phyloP scores from a whole-genome alignment of 2,113 vertebrate genomes.

The Phalacrocorax carbo region DNA sequence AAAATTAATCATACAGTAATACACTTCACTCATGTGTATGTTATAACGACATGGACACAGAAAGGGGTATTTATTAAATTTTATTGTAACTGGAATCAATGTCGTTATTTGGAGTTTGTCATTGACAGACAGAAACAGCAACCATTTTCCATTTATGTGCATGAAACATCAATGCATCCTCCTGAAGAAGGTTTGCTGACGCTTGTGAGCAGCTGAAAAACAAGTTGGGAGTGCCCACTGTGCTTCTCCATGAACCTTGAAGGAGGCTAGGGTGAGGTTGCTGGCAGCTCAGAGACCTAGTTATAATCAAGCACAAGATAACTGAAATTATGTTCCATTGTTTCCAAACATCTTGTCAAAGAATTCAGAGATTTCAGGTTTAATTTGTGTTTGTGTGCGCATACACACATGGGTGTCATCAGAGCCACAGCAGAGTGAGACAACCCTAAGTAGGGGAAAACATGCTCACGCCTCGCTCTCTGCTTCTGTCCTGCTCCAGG shows the following conservation, averaged over 20 bases:
- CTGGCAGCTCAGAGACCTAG: background rate
- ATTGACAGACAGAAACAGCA: background rate
- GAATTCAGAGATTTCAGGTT: background rate
- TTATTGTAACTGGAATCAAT: background rate
- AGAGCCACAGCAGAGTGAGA: background rate
- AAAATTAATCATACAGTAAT: background rate
- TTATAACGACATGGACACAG: background rate
- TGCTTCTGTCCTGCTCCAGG: background rate
- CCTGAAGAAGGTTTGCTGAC: background rate
- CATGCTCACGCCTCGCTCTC: rapidly evolving
- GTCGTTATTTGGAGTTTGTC: background rate
- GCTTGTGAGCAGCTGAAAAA: background rate
- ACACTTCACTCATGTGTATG: background rate
- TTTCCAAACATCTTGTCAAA: background rate
- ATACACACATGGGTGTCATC: background rate
- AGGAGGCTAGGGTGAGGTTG: rapidly evolving
- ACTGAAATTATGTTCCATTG: background rate
- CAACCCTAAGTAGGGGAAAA: background rate
- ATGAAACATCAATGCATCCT: background rate
- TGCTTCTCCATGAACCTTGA: background rate
- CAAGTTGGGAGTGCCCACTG: background rate
- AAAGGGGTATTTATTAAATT: background rate
- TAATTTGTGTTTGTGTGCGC: background rate
- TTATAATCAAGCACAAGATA: background rate
- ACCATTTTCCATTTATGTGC: background rate